Conservation (phyloP, 2,113 vertebrate genomes). For the Procapra przewalskii region DNA sequence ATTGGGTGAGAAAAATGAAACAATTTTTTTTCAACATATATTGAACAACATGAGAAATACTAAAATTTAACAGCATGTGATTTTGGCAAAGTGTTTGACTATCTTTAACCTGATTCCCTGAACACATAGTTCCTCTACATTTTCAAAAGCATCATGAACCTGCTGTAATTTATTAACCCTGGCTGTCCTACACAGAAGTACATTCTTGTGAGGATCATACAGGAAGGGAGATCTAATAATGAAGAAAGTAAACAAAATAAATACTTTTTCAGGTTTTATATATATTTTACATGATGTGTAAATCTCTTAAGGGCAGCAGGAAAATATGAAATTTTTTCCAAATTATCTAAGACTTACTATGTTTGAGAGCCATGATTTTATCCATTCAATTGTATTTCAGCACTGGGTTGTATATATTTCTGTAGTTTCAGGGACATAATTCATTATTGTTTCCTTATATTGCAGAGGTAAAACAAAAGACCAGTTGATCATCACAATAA, state of each 20-base stretch:
- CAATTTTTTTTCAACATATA: background rate
- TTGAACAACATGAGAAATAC: background rate
- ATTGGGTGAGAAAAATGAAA: background rate
- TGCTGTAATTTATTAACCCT: background rate
- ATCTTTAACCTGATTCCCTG: background rate
- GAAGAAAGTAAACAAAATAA: background rate
- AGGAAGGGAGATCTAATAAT: background rate
- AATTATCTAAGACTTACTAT: background rate
- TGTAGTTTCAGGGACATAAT: background rate
- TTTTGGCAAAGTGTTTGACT: background rate
- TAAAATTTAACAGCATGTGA: background rate
- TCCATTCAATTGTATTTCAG: background rate
- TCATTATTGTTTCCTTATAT: background rate
- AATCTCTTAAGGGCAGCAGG: slow-evolving; percentile 10
- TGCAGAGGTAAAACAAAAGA: background rate
- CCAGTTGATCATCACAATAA: background rate
- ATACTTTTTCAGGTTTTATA: background rate
- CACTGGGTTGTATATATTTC: background rate
- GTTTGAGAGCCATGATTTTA: background rate
- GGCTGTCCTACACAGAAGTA: background rate
- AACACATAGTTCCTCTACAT: background rate
- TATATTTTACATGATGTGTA: background rate
- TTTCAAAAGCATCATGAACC: background rate
- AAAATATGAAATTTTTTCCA: background rate
- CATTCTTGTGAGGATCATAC: background rate